Conservation (phyloP, 2,797 vertebrate genomes). For the Falco naumanni region DNA sequence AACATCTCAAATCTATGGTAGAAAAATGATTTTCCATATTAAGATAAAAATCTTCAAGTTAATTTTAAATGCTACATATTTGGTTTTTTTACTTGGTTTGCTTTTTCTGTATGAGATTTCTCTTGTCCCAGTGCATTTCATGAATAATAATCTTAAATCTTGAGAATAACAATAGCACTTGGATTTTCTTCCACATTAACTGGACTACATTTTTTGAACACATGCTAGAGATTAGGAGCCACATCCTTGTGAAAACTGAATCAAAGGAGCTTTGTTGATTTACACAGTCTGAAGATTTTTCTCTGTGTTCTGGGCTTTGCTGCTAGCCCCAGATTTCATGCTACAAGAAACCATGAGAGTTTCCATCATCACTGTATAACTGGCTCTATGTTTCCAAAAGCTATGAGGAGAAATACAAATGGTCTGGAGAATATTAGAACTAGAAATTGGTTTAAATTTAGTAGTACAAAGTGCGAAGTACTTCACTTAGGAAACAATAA, state of each 20-base stretch:
- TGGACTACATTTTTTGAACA: slow-evolving; percentile 43
- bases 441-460: slow-evolving; percentile 49
- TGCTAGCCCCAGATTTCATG: slow-evolving; percentile 26
- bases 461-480: slow-evolving; percentile 17
- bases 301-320: slow-evolving; percentile 31
- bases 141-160: slow-evolving; percentile 38
- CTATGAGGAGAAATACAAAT: slow-evolving; percentile 13
- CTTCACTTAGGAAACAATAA: slow-evolving; percentile 26
- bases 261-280: slow-evolving; percentile 63
- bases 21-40: slow-evolving; percentile 67
- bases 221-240: slow-evolving; percentile 31
- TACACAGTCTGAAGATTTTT: slow-evolving; percentile 59
- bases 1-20: slow-evolving; percentile 75
- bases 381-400: background rate
- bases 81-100: slow-evolving; percentile 29
- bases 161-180: slow-evolving; percentile 34
- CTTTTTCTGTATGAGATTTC: slow-evolving; percentile 64
- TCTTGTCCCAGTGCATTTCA: slow-evolving; percentile 33
- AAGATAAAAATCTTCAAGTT: slow-evolving; percentile 78
- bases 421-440: slow-evolving; percentile 15
- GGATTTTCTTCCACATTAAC: slow-evolving; percentile 55
- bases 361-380: background rate
- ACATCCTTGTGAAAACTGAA: slow-evolving; percentile 59
- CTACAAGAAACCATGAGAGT: slow-evolving; percentile 38
- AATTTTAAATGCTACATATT: slow-evolving; percentile 74